Evolutionary conservation across 2,797 vertebrate species (phyloP), one percentile per base, ranked within the genome.

Genomic region (Dicrostonyx torquatus): DNA sequence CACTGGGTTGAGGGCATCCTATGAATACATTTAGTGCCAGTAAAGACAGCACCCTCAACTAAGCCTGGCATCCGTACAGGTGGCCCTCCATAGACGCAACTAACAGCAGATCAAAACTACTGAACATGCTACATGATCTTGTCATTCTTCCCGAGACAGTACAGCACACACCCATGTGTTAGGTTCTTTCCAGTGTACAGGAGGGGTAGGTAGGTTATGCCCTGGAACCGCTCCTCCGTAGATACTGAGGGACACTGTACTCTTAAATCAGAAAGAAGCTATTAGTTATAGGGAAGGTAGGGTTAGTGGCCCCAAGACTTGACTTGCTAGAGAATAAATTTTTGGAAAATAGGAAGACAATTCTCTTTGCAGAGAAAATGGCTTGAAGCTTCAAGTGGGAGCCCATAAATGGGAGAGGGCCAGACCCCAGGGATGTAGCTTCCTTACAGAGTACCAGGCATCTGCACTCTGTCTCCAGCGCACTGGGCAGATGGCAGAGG

Each of bases 401-500:
- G 55, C 58, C 77, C 84, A 53, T 80, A 92, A 83, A 60, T 90
- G 94, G 83, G 53, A 95, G 84, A 60, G 88, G 17, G 29, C 90
- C 82, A 90, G 75, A 88, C 45, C 90, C 53, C 55, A 84, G 43
- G 80, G 92, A 89, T 91, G 90, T 97, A 90, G 43, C 70, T 80
- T 96, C 77, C 73, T 78, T 89, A 80, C 62, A 90, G 60, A 97
- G 85, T 68, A 93, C 77, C 92, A 95, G 26, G 58, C 78, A 91
- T 89, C 64, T 83, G 82, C 77, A 72, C 1, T 84, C 96, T 96
- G 70, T 97, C 60, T 62, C 40, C 48, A 29, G 60, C 45, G 60
- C 94, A 84, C 78, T 86, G 90, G 93, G 40, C 91, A 94, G 76
- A 84, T 92, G 95, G 89, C 94, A 94, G 87, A 64, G 93, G 91